Evolutionary conservation across 2,113 vertebrate species (phyloP), one percentile per base, ranked within the genome.

Genomic region (Sorex araneus): DNA sequence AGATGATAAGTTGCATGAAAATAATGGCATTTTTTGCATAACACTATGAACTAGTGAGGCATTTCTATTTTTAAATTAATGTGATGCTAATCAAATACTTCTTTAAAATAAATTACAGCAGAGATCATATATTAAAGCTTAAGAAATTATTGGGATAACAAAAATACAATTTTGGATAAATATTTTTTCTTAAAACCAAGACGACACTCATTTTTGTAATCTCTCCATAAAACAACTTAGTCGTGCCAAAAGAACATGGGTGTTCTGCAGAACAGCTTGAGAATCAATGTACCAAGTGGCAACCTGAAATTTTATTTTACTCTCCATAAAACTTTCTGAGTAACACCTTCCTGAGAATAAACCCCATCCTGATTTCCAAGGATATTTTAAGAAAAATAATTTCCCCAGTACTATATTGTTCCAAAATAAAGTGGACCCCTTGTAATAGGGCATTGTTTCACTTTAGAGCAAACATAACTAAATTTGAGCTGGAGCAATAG

Each of bases 401-500:
- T 86, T 93, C n/a, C n/a, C 60, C 60, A 83, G 40, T 30, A 18
- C 79, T 67, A 78, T 40, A 66, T 43, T 74, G 32, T 11, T 50
- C 60, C 76, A 66, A 40, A 86, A 93, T 84, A 66, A 77, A 75
- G 21, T 66, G 4, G 16, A 77, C 28, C 50, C 10, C 82, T 78
- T 85, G n/a, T 77, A 54, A 74, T 34, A 84, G 64, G 32, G 23
- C 76, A 47, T 30, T 40, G 28, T 91, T 85, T 79, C 36, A 60
- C 74, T 92, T 92, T 78, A 88, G 79, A 88, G 89, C 43, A 83
- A 84, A 54, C 45, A 67, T n/a, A 45, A 19, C 50, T 60, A n/a
- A 54, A 76, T 79, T 89, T 60, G n/a, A n/a, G n/a, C n/a, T n/a
- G n/a, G n/a, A n/a, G n/a, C n/a, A n/a, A n/a, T n/a, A n/a, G n/a